Evolutionary conservation across 1,140 invertebrate genomes (phyloP).

Genomic region (Pomacea maculata): DNA sequence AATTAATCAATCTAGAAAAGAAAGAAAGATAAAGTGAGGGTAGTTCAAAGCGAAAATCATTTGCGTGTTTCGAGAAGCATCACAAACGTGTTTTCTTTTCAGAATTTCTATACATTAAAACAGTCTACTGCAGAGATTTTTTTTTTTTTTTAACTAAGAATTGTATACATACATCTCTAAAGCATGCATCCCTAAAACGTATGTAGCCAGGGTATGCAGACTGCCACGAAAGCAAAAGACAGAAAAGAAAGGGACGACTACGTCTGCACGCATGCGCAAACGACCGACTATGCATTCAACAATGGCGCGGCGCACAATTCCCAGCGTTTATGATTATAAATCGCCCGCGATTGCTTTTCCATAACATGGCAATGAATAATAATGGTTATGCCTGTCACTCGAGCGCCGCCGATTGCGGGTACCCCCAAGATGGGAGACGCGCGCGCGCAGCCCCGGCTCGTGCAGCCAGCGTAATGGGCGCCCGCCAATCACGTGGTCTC

Average conservation of each 20-base stretch:
- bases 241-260: not conserved
- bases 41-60: not conserved
- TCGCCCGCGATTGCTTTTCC: not conserved
- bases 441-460: conserved; percentile 14
- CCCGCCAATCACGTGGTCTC: conserved; percentile 13
- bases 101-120: no score
- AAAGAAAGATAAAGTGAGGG: conserved; percentile 1
- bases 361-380: conserved; percentile 7
- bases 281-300: no score
- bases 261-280: no score
- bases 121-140: no score
- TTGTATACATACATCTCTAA: no score
- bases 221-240: not conserved
- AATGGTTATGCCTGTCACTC: conserved; percentile 9
- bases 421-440: not conserved
- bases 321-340: conserved; percentile 2
- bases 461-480: conserved; percentile 12
- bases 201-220: not conserved
- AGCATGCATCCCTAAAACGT: no score
- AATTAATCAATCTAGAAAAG: not conserved
- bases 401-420: not conserved
- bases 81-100: no score
- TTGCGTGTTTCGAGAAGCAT: no score
- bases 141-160: no score
- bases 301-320: not conserved